Percentiles rank a stretch among this genome's conserved stretches.
These are phyloP conservation scores for Periophthalmus magnuspinnatus DNA, from an alignment of 2,797 vertebrate species.

Conservation along the genomic window DNA sequence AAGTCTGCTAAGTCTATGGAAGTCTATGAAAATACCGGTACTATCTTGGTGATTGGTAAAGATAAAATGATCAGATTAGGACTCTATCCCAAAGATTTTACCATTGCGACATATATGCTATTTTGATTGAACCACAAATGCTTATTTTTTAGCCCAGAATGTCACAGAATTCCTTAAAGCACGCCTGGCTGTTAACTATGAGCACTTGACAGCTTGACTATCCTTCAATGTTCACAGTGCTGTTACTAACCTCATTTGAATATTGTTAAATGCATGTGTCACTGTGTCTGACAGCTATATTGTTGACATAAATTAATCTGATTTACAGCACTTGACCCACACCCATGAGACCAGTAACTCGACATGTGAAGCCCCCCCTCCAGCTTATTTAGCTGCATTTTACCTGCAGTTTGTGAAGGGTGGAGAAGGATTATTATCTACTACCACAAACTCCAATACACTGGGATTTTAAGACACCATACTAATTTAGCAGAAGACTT, in stretches of 20 bases:
- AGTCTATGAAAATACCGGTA: not conserved
- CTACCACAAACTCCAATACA: not conserved
- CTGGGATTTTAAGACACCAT: not conserved
- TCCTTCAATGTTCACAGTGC: too few relatives aligned
- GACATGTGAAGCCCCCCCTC: not conserved
- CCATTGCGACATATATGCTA: too few relatives aligned
- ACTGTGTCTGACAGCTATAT: not conserved
- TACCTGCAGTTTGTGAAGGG: not conserved
- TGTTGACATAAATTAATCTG: not conserved
- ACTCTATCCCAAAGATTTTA: not conserved
- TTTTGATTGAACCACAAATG: too few relatives aligned
- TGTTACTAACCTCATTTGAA: not conserved
- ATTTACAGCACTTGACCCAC: slow-evolving; percentile 8
- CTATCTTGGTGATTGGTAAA: too few relatives aligned
- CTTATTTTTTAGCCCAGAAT: too few relatives aligned
- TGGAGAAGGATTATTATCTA: slow-evolving; percentile 1
- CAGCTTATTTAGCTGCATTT: not conserved
- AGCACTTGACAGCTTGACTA: not conserved
- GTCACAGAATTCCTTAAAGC: too few relatives aligned
- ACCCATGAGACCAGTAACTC: slow-evolving; percentile 1
- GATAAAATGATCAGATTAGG: not conserved
- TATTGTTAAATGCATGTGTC: not conserved
- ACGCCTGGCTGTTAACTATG: too few relatives aligned
- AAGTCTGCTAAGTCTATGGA: not conserved
- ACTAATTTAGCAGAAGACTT: not conserved